phyloP scores from a whole-genome alignment of 2,797 vertebrate species.

The Otolemur crassicaudatus region DNA sequence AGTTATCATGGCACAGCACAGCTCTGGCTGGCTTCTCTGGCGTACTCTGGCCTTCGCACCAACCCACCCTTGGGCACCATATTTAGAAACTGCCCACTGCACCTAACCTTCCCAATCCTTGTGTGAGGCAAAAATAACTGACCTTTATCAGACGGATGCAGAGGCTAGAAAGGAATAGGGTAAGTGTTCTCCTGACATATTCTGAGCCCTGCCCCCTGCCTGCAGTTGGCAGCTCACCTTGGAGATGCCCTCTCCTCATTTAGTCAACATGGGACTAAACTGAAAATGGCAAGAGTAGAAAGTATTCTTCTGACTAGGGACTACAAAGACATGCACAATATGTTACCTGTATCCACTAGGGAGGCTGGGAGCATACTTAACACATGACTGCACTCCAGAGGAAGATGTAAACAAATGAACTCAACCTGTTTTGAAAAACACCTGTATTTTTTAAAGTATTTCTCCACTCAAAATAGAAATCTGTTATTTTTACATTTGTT shows the following conservation, averaged over 20 bases:
- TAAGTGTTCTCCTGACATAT: background rate
- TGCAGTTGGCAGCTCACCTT: background rate
- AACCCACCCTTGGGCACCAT: background rate
- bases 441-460: slow-evolving; percentile 40
- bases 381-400: background rate
- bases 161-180: background rate
- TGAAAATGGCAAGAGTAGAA: background rate
- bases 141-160: background rate
- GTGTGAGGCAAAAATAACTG: background rate
- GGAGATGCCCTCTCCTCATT: background rate
- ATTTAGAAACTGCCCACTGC: background rate
- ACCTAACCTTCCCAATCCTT: background rate
- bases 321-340: background rate
- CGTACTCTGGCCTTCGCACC: background rate
- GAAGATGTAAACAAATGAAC: slow-evolving; percentile 41
- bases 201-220: background rate
- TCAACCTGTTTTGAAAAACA: slow-evolving; percentile 23
- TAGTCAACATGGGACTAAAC: background rate
- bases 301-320: background rate
- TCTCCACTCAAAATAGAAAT: slow-evolving; percentile 58
- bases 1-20: background rate
- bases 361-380: background rate
- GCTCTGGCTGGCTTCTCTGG: background rate
- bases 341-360: background rate
- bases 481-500: slow-evolving; percentile 40